Base-by-base conservation (phyloP, 1,140 invertebrate genomes). In the Drosophila orosa region DNA sequence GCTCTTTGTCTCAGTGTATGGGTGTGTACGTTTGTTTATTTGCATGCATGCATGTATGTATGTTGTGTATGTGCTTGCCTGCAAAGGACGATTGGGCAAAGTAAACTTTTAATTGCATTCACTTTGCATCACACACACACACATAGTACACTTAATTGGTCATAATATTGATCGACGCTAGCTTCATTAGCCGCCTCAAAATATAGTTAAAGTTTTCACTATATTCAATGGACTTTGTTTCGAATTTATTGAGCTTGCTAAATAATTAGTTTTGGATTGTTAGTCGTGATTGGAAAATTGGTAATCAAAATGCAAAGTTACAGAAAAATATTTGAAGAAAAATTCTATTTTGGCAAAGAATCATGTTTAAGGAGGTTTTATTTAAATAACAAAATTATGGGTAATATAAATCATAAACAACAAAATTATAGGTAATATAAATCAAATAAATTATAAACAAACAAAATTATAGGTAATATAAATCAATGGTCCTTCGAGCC, bases 101-200 rank as follows among this genome's bases (percentile, higher is more conserved):
- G 78, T 57, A 55, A 77, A 63, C 55, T 82, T 78, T 66, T 58
- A 86, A 85, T 84, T 83, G 75, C 69, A 78, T 55, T 44, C 77
- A 85, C 72, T 84, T 82, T 78, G 58, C 65, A 42, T 42, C 42
- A 40, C 40, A 55, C 40, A 52, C 22, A 45, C 6, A 45, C 37
- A 44, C 22, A 12, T 17, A 5, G 33, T 65, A 25, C 33, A 66
- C 60, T 37, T 45, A 69, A 69, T 69, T 69, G 67, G 63, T 52
- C 66, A 45, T 47, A 45, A 22, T 57, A 69, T 69, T 56, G 67
- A 57, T 71, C 67, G 62, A 40, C 13, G 5, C 25, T 25, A n/a
- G 50, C 67, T 45, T 55, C 48, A 68, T 71, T 57, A 68, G 31
- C 50, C 17, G 25, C 61, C 42, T 13, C 24, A 17, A 24, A 67